Evolutionary conservation across 2,888 invertebrate species (phyloP).

Genomic region (Zaprionus bogoriensis): DNA sequence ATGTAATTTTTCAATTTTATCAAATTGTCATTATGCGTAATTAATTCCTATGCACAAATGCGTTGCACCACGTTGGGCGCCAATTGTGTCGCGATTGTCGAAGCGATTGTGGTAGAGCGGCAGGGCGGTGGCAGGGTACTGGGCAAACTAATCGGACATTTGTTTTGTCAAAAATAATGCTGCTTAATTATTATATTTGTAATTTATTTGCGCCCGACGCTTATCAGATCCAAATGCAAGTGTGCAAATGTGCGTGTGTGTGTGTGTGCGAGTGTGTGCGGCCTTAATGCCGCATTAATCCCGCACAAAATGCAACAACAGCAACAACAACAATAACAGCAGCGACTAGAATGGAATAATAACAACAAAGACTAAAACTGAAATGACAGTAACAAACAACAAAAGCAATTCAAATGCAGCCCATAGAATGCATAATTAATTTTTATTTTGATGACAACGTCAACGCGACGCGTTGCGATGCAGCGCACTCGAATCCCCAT

Average conservation of each 20-base stretch:
- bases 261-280: slow-evolving; percentile 17
- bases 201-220: slow-evolving; percentile 74
- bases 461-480: slow-evolving; percentile 41
- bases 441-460: slow-evolving; percentile 82
- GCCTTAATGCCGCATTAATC: slow-evolving; percentile 72
- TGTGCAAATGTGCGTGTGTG: slow-evolving; percentile 21
- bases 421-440: slow-evolving; percentile 81
- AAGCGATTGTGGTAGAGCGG: slow-evolving; percentile 24
- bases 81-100: slow-evolving; percentile 27
- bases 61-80: slow-evolving; percentile 45
- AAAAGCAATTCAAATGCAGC: slow-evolving; percentile 75
- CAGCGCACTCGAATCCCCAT: slow-evolving; percentile 10
- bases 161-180: slow-evolving; percentile 77
- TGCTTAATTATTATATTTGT: slow-evolving; percentile 81
- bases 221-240: slow-evolving; percentile 70
- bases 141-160: slow-evolving; percentile 52
- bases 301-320: slow-evolving; percentile 47
- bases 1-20: slow-evolving; percentile 81
- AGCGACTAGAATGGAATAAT: slow-evolving; percentile 40
- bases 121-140: neutral
- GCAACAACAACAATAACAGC: slow-evolving; percentile 18
- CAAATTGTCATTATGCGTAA: slow-evolving; percentile 82
- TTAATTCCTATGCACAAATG: slow-evolving; percentile 79
- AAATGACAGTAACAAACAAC: slow-evolving; percentile 74
- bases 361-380: slow-evolving; percentile 54